Base-by-base conservation (phyloP, 23 tunicate species). In the Oikopleura vanhoeffeni region DNA sequence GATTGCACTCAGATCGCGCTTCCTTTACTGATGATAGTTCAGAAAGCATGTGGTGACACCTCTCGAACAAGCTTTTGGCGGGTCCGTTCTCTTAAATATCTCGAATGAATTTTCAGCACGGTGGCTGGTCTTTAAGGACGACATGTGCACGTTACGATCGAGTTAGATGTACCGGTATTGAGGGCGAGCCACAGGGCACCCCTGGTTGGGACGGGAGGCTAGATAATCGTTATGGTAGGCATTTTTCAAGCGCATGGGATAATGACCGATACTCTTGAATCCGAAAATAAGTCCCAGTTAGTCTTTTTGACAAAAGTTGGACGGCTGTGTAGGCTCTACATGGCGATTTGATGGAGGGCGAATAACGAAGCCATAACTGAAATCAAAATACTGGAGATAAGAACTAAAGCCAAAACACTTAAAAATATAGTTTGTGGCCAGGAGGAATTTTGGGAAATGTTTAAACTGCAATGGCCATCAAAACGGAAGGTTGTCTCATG, bases 41-140 rank as follows among this genome's bases (percentile, higher is more conserved):
- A 84, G 89, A 41, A 90, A 90, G 76, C 99, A 95, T 64, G 83
- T 95, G 33, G 91, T 90, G 58, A 87, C 87, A 84, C 96, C 90
- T 39, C n/a, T 86, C 96, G 87, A 95, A 95, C 87, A 95, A 95
- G 96, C 88, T 95, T 39, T 58, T 95, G 32, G 28, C 90, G 99
- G 41, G 91, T 95, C 39, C 86, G 95, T 58, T 88, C 88, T 89
- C 85, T 95, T 1, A 83, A 90, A 42, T 95, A 89, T 79, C 91
- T 95, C 0, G 30, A 83, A 86, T 2, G 99, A 95, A 58, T 90
- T 95, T 39, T 85, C 90, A 18, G 91, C 86, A 40, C 49, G 64
- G 40, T 42, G 87, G 79, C 57, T 71, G 18, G 57, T 79, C 1
- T 76, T 89, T 57, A 90, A 90, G 36, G 87, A 83, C 58, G 88